Conservation (phyloP, 2,113 vertebrate species). For the Protomyctophum bolini region DNA sequence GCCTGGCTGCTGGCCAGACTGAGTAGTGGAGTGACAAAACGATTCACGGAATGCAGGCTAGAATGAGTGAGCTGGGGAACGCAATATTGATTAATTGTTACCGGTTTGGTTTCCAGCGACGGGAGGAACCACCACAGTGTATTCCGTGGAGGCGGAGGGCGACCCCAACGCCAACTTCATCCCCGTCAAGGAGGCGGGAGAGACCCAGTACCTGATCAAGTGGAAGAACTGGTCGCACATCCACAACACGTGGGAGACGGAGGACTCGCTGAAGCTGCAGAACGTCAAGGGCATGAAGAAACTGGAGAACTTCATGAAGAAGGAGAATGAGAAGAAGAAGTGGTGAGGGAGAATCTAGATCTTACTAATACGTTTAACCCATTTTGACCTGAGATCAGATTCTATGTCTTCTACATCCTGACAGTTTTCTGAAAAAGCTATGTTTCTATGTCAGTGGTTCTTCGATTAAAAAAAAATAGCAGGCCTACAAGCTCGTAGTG, state of each 20-base stretch:
- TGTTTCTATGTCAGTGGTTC: too few species aligned
- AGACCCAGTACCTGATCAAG: conserved; percentile 95
- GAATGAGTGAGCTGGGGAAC: too few species aligned
- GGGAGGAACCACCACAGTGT: conserved; percentile 94
- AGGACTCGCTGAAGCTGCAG: conserved; percentile 94
- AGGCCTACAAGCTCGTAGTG: too few species aligned
- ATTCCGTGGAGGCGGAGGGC: conserved; percentile 95
- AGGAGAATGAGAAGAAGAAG: conserved; percentile 92
- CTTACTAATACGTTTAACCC: too few species aligned
- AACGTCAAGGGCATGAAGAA: conserved; percentile 99
- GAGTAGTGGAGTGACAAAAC: too few species aligned
- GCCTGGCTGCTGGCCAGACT: too few species aligned
- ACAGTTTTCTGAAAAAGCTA: too few species aligned
- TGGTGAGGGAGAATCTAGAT: conserved; percentile 76
- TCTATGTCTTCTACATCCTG: too few species aligned
- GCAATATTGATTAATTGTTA: too few species aligned
- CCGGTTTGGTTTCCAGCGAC: conserved; percentile 77
- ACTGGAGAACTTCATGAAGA: conserved; percentile 98
- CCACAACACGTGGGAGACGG: conserved; percentile 98
- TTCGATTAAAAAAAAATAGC: too few species aligned
- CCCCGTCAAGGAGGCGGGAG: conserved; percentile 86
- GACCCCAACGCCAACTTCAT: conserved; percentile 91
- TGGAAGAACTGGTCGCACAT: conserved; percentile 99
- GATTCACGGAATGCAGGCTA: too few species aligned
- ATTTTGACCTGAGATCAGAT: too few species aligned